Conservation (phyloP, 92 coral and sea anemone genomes). For the Metridium senile region DNA sequence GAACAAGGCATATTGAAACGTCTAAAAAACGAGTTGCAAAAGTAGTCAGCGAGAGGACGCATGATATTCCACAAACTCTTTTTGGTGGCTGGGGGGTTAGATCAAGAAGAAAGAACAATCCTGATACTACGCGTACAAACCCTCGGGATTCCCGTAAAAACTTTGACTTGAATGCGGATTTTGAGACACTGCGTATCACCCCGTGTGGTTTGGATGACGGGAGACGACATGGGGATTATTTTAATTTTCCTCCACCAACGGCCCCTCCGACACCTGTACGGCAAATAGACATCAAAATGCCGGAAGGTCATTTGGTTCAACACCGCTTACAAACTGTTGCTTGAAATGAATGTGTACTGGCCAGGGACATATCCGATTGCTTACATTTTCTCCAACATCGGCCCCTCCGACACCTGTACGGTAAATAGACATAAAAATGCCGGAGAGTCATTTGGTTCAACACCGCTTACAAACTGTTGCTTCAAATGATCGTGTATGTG, state of each 20-base stretch:
- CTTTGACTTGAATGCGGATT: conserved; percentile 49
- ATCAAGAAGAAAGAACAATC: conserved; percentile 19
- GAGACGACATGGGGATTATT: not conserved
- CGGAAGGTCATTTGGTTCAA: conserved; percentile 63
- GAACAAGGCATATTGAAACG: conserved; percentile 3
- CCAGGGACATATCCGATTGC: too few relatives aligned
- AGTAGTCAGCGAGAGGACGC: conserved; percentile 27
- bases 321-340: conserved; percentile 45
- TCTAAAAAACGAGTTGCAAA: conserved; percentile 10
- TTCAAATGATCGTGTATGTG: too few relatives aligned
- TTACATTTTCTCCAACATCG: conserved; percentile 44
- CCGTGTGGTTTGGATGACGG: conserved; percentile 24
- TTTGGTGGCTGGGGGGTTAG: conserved; percentile 78
- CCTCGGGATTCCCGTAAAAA: conserved; percentile 18
- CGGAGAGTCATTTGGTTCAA: conserved; percentile 62
- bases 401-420: conserved; percentile 87
- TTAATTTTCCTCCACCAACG: conserved; percentile 46
- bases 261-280: conserved; percentile 87
- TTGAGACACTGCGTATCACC: conserved; percentile 56
- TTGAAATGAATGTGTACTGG: too few relatives aligned
- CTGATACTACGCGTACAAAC: conserved; percentile 9
- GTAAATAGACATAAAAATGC: conserved; percentile 76
- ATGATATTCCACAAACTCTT: conserved; percentile 36
- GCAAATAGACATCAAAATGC: conserved; percentile 76
- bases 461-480: conserved; percentile 45